Evolutionary conservation across 2,888 invertebrate genomes (phyloP), one percentile per base, ranked within the genome.

Genomic region (Rhogogaster chlorosoma): DNA sequence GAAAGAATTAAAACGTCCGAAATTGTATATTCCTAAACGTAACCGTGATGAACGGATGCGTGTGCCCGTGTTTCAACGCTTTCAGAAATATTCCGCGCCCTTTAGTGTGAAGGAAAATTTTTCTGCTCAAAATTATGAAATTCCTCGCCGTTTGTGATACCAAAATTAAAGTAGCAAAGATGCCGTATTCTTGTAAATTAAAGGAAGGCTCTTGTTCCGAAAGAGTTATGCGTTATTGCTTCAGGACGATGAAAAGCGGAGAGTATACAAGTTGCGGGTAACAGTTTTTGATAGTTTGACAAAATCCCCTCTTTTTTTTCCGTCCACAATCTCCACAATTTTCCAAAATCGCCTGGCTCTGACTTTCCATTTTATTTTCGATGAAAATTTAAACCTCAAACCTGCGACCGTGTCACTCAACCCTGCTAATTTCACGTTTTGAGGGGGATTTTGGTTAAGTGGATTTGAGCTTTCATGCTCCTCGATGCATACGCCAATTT

Each of bases 391-490:
- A 32, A 67, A 32, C 29, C 67, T 32, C 67, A 32, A 32, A 32
- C 32, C 32, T 32, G 18, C 32, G 67, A 32, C 67, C 67, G 67
- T 67, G 67, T 67, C 67, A 67, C 67, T 67, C 32, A 67, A 67
- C 67, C 18, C 15, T 32, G 32, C 15, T 67, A 67, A 67, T 67
- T 67, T 67, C 32, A 67, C 32, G 32, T 32, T 67, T 32, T 67
- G 67, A 67, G 26, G 67, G 67, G 67, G 26, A 67, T 26, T 67
- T 67, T 26, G 32, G 32, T 32, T 32, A 67, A 67, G 67, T 67
- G 67, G 32, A 67, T 67, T 67, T 67, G 32, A 67, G 67, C 67
- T 67, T 67, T 67, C 67, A 67, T 67, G 67, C 67, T 67, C 32
- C 67, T 67, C 67, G 67, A 67, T 67, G 67, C 67, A 67, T 67